Evolutionary conservation across 1,140 invertebrate species (phyloP).

Genomic region (Littorina saxatilis): DNA sequence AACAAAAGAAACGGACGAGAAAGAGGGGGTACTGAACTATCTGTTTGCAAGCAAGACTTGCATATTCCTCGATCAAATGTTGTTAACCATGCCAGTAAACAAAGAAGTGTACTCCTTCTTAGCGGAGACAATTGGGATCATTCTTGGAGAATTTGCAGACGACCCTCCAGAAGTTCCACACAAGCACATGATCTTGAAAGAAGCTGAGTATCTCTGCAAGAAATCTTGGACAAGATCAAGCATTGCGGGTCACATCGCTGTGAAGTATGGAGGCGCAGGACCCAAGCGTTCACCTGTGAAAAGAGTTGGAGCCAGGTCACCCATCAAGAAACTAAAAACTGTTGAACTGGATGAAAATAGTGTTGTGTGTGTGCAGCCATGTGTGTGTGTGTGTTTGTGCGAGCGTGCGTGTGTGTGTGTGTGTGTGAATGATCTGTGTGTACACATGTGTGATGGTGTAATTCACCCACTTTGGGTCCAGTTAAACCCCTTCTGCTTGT

Average conservation of each 20-base stretch:
- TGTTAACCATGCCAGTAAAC: constrained; percentile 11
- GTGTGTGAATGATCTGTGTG: too few relatives aligned
- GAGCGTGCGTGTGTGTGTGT: too few relatives aligned
- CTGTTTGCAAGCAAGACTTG: too few relatives aligned
- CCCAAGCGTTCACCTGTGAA: not conserved
- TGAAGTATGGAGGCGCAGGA: constrained; percentile 21
- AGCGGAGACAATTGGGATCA: constrained; percentile 28
- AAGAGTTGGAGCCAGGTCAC: not conserved
- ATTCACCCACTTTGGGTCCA: too few relatives aligned
- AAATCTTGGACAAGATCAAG: constrained; percentile 19
- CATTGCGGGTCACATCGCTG: constrained; percentile 27
- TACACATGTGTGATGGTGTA: too few relatives aligned
- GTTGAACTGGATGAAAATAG: constrained; percentile 17
- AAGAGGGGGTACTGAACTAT: too few relatives aligned
- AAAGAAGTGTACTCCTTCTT: constrained; percentile 30
- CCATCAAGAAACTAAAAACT: constrained; percentile 13
- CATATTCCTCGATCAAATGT: too few relatives aligned
- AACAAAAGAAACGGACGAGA: too few relatives aligned
- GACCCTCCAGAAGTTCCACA: constrained; percentile 2
- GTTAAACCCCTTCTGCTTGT: too few relatives aligned
- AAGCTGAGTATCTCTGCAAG: constrained; percentile 28
- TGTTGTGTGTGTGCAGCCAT: too few relatives aligned
- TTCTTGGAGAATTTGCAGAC: constrained; percentile 24
- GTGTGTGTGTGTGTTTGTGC: too few relatives aligned
- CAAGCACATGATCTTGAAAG: constrained; percentile 16